Conservation (phyloP, 2,797 vertebrate genomes). For the Hafferia zeledoni region DNA sequence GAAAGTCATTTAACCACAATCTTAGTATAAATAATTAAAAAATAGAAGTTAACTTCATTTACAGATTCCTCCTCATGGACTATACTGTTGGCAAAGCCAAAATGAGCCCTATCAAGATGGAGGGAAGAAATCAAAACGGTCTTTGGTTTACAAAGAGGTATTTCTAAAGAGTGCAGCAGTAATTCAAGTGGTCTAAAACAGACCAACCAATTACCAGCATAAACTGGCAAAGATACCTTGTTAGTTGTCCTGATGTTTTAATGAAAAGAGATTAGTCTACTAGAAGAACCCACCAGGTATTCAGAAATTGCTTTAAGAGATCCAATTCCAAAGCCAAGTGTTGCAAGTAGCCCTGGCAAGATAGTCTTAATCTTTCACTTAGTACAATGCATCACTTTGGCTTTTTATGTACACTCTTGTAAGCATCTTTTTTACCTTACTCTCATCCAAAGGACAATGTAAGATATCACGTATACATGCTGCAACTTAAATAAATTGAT, state of each 20-base stretch:
- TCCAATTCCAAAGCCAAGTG: neutral
- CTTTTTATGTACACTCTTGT: neutral
- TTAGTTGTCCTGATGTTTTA: neutral
- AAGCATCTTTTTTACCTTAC: neutral
- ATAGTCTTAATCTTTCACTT: neutral
- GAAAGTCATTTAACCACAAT: too few relatives aligned
- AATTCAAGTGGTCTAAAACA: neutral
- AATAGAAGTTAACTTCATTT: neutral
- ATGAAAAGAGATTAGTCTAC: neutral
- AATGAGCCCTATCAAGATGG: neutral
- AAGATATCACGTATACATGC: neutral
- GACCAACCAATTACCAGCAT: neutral
- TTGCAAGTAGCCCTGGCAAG: neutral
- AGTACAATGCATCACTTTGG: neutral
- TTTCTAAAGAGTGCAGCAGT: neutral
- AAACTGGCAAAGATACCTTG: accelerated
- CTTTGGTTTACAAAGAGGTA: neutral
- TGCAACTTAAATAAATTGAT: neutral
- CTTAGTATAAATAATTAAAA: too few relatives aligned
- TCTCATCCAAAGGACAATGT: neutral
- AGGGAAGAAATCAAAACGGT: neutral
- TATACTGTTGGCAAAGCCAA: neutral
- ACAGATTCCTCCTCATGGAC: neutral
- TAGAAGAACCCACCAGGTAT: neutral
- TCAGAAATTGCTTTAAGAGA: neutral